Base-by-base conservation (phyloP, 2,113 vertebrate genomes). In the Antigone vipio region DNA sequence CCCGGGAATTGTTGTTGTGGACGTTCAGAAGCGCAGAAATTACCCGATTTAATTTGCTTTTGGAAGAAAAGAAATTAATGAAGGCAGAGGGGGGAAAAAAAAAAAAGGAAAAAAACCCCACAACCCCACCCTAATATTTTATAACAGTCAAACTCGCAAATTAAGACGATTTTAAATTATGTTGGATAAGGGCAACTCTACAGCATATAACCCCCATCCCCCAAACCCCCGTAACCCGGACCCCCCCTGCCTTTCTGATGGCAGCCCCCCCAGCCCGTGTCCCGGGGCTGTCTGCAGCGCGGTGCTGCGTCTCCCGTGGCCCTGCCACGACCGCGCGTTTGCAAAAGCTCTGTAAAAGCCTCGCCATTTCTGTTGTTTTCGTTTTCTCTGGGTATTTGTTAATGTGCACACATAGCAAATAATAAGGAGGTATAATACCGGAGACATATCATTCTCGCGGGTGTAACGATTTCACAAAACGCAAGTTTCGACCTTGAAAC, bases 361-460 rank as follows among this genome's bases (percentile, higher is more conserved):
- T 9, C 69, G 9, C 34, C 0, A 0, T 9, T 76, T 18, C 6
- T 13, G 17, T 19, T 11, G 3, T 19, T 73, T 74, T 58, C 12
- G 2, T 38, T 67, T 34, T 34, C 19, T 10, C 47, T 5, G 17
- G 3, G 5, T 20, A 2, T 26, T 44, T 74, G 40, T 80, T 64
- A 24, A 42, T 2, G 2, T 17, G 22, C 21, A 15, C 9, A 5
- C 27, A 1, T 6, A 14, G 20, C 18, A 42, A 44, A 32, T 13
- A 42, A 19, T 13, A 12, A 72, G 12, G 27, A 30, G 27, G 6
- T 4, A 2, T 38, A 38, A 38, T 15, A 7, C 6, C 3, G 22
- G 29, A 8, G 5, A 4, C 3, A 0, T 11, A 1, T 5, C 5
- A 1, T 6, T 56, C 20, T 13, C 0, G 3, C 3, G 4, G 23